Evolutionary conservation across 2,888 invertebrate genomes (phyloP).

Genomic region (Stenichneumon culpator): DNA sequence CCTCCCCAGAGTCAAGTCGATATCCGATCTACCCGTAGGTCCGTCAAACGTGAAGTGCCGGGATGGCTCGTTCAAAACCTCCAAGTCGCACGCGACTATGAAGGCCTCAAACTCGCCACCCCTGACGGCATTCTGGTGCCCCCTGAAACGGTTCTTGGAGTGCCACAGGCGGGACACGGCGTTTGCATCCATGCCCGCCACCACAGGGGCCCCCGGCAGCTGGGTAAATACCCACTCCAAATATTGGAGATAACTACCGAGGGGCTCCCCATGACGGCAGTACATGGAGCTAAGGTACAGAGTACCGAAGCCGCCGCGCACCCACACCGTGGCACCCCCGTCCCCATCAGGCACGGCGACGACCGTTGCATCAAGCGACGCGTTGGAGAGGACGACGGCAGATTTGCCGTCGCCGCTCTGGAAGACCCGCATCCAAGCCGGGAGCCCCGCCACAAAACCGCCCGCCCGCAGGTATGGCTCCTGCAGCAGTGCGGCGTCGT

Average conservation of each 20-base stretch:
- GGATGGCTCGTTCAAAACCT: too few relatives aligned
- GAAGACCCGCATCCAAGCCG: conserved; percentile 42
- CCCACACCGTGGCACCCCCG: conserved; percentile 19
- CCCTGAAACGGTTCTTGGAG: too few relatives aligned
- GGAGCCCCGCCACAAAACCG: conserved; percentile 27
- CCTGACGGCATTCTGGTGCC: too few relatives aligned
- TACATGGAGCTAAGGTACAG: not conserved
- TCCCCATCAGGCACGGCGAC: not conserved
- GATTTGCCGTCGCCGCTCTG: conserved; percentile 27
- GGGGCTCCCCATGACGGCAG: conserved; percentile 6
- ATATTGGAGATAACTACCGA: conserved; percentile 19
- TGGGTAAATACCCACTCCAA: conserved; percentile 27
- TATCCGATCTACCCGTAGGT: too few relatives aligned
- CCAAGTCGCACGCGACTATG: too few relatives aligned
- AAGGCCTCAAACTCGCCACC: too few relatives aligned
- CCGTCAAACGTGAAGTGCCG: too few relatives aligned
- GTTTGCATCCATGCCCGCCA: conserved; percentile 17
- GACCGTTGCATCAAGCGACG: not conserved
- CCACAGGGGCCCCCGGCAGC: conserved; percentile 37
- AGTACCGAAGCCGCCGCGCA: not conserved
- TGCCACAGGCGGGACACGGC: not conserved
- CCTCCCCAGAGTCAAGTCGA: too few relatives aligned
- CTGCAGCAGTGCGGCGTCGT: too few relatives aligned
- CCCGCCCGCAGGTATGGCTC: not conserved
- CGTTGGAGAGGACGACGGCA: conserved; percentile 1